Evolutionary conservation across 2,113 vertebrate genomes (phyloP), one percentile per base, ranked within the genome.

Genomic region (Sorex fumeus): DNA sequence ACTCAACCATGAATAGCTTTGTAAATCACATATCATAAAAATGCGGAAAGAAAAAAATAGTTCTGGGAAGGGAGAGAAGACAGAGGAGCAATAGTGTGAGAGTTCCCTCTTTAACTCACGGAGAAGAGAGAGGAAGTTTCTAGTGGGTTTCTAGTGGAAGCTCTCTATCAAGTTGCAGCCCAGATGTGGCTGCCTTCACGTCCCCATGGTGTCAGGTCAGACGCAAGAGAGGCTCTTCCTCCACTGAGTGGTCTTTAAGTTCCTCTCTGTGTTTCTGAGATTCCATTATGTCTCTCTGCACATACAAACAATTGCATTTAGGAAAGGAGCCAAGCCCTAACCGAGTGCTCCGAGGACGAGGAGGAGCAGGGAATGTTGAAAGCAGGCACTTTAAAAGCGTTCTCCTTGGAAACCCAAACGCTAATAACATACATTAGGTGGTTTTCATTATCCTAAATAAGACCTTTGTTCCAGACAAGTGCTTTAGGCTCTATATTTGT

Each of bases 401-500:
- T 81, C 78, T 72, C 43, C 82, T 91, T 57, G 79, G 67, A 93
- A 93, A 86, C 15, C 13, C 50, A 82, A 82, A 66, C 15, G 53
- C 78, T 79, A 40, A 64, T 25, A 84, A 77, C 18, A 47, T 83
- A 6, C 40, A 77, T 91, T 79, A 84, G 79, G 43, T 91, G 69
- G 32, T 83, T 96, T 94, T 86, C 69, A 83, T 92, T 30, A 82
- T 43, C 21, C 78, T 78, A 83, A 85, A 75, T 80, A 84, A 79
- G 43, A 25, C 60, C 94, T 95, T 78, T 30, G 47, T 69, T 91
- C 45, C 78, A 94, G 75, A 71, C 69, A 62, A 8, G 50, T 88
- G 81, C 43, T 93, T 82, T 82, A 85, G 66, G 15, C 70, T 91
- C 75, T 94, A 40, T 80, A 80, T 91, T 94, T 91, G 82, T 79